Base-by-base conservation (phyloP, 2,888 invertebrate genomes). In the Camponotus fellah region DNA sequence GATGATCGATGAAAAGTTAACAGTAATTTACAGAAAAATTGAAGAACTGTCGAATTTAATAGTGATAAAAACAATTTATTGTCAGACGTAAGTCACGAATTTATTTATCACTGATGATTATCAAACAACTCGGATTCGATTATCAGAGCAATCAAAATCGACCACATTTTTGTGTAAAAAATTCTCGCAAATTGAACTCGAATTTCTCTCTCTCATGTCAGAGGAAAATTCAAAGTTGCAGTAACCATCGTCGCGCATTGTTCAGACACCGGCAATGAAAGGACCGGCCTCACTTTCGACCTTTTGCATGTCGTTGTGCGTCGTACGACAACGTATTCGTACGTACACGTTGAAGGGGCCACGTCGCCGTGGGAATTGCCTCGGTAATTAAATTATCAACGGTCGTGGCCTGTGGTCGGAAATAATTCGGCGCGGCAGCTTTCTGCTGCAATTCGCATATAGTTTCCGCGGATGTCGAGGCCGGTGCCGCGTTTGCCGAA, bases 381-480 rank as follows among this genome's bases (percentile, higher is more conserved):
- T 84, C 85, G 89, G 92, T 93, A 93, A 94, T 94, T 93, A 92
- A 93, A 94, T 94, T 92, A 92, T 92, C 91, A 93, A 90, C 90
- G 92, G 91, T 91, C 91, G 92, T 87, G 92, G 90, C 89, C 87
- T 91, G 93, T 90, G 93, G 93, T 92, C 93, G 94, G 94, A 94
- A 94, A 94, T 94, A 93, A 94, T 94, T 94, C 92, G 91, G 88
- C 90, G 87, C 86, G 92, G 91, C 89, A 92, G 93, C 92, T 92
- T 93, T 92, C 93, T 92, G 91, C 90, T 89, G 89, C 88, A 89
- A 90, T 90, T 91, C 90, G 86, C 88, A 56, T 87, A 90, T 91
- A 91, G 91, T 91, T 91, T 91, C 89, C 90, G 90, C 90, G 90
- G 86, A 90, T 89, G 89, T 90, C 87, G 90, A 68, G 66, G 83